Percentiles rank a stretch among this genome's conserved stretches.
Evolutionary conservation across 1,140 invertebrate species (phyloP).

Genomic region (Drosophila ficusphila): DNA sequence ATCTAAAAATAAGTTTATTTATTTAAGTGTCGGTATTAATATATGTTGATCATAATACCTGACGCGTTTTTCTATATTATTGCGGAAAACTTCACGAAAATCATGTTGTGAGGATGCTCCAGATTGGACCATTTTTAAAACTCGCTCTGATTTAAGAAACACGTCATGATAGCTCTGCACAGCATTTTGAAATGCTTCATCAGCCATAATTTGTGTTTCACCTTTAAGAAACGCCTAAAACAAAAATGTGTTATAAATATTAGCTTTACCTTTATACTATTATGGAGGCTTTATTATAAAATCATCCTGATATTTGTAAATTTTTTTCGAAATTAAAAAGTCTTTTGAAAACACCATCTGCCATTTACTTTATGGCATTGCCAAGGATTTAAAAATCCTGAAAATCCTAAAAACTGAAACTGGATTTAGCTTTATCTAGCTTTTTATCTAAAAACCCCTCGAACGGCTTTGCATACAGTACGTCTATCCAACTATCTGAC

Average conservation of each 20-base stretch:
- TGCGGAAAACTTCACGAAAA: conserved; percentile 99
- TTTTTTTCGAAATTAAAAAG: no score
- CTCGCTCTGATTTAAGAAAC: conserved; percentile 98
- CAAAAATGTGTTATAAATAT: background rate
- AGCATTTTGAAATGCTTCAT: conserved; percentile 99
- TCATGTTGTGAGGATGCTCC: conserved; percentile 99
- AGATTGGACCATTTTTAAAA: conserved; percentile 97
- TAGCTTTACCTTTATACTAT: no score
- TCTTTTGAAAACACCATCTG: no score
- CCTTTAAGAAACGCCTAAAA: conserved; percentile 94
- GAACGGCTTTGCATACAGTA: no score
- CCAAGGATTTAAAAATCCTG: no score
- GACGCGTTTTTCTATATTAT: conserved; percentile 98
- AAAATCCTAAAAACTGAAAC: no score
- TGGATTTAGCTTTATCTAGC: no score
- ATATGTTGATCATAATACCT: conserved; percentile 85
- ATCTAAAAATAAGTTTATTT: conserved; percentile 85
- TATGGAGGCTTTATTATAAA: no score
- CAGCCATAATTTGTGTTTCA: conserved; percentile 98
- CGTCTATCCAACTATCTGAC: no score
- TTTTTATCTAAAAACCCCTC: no score
- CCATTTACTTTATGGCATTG: no score
- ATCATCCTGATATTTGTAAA: no score
- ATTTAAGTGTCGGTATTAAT: background rate
- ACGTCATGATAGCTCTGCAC: conserved; percentile 99